Conservation (phyloP, 2,113 vertebrate species). For the Ginglymostoma cirratum region DNA sequence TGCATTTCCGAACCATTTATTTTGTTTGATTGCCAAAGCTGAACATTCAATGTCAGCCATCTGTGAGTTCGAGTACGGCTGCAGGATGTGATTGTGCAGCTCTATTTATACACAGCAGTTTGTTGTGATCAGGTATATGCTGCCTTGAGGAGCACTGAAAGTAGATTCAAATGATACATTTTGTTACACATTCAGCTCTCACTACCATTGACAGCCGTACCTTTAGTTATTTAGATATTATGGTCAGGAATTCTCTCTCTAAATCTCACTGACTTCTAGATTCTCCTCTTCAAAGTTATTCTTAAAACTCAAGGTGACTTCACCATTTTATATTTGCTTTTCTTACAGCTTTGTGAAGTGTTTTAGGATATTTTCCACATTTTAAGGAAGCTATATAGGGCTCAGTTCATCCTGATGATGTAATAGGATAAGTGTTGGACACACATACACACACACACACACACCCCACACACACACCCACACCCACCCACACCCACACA, state of each 20-base stretch:
- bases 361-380: background rate
- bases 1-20: background rate
- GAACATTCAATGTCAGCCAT: background rate
- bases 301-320: background rate
- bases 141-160: background rate
- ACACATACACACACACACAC: background rate
- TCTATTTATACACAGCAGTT: background rate
- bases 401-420: background rate
- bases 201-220: background rate
- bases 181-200: background rate
- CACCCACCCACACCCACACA: background rate
- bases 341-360: background rate
- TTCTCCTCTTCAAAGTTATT: background rate
- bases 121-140: background rate
- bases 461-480: background rate
- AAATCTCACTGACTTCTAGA: background rate
- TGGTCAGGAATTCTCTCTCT: background rate
- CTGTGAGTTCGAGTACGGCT: background rate
- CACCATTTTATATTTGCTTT: background rate
- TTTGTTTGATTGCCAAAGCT: background rate
- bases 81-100: background rate
- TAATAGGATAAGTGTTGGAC: no score
- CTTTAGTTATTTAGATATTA: background rate
- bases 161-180: background rate
- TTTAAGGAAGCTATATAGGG: background rate